Evolutionary conservation across 2,113 vertebrate species (phyloP), one percentile per base, ranked within the genome.

Genomic region (Onychostoma macrolepis): DNA sequence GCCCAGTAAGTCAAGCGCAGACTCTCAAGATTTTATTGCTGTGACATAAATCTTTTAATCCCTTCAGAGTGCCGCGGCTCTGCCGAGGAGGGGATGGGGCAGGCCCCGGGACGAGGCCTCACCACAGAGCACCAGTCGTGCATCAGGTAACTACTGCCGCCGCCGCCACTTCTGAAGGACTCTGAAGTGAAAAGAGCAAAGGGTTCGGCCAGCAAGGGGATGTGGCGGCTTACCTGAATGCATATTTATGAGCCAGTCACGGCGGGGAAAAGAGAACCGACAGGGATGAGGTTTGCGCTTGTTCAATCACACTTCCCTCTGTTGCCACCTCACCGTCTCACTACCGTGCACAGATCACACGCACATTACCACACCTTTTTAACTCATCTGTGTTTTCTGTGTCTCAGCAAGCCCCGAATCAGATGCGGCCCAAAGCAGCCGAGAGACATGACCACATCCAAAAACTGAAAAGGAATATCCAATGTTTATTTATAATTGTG

Each of bases 221-320:
- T 90, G 88, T 85, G 89, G 86, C 75, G 50, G 91, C 92, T 93
- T 92, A 93, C 90, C 91, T 89, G 90, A 91, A 93, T 94, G 89
- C 93, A 94, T 95, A 94, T 95, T 94, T 89, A 95, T 94, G 93
- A 94, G 90, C 89, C 89, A 89, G 86, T 90, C 88, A 91, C 90
- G 90, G 91, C 89, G 87, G 92, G 90, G 89, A 90, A 89, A 90
- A 87, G 89, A 93, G 90, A 88, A 90, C 87, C 88, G 75, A 88
- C 90, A 76, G 91, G 91, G 90, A 89, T 88, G 88, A 79, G 82
- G 84, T 89, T 90, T 82, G 43, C 24, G 33, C n/a, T 88, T 85
- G 56, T 75, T 80, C 76, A 72, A n/a, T 80, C 75, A 63, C 36
- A 61, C 50, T 83, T 78, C 41, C 61, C 61, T 82, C 80, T 65